phyloP scores from a whole-genome alignment of 2,113 vertebrate species.

The Cariama cristata region DNA sequence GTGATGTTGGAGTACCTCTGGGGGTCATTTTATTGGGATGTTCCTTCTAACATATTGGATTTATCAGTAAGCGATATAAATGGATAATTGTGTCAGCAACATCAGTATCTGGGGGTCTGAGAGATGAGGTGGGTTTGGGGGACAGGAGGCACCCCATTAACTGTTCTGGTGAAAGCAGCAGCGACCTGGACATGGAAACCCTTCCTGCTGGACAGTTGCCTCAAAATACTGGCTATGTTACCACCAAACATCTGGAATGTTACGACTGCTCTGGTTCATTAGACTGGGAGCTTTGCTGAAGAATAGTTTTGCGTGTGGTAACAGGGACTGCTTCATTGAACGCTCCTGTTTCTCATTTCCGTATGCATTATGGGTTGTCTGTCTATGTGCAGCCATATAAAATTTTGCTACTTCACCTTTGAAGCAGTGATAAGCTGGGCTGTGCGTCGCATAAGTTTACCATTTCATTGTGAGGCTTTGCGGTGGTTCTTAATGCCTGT shows the following conservation, averaged over 20 bases:
- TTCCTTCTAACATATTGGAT: background rate
- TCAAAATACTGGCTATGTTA: background rate
- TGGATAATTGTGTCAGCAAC: background rate
- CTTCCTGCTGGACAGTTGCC: background rate
- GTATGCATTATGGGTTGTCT: background rate
- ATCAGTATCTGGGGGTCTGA: background rate
- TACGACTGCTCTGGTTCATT: background rate
- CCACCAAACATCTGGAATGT: background rate
- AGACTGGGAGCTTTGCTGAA: background rate
- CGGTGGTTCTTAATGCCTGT: background rate
- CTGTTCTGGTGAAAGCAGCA: background rate
- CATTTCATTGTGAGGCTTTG: background rate
- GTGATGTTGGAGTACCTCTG: background rate
- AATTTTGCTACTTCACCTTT: background rate
- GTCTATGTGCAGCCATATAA: background rate
- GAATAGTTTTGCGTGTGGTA: background rate
- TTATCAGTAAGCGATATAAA: background rate
- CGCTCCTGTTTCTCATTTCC: background rate
- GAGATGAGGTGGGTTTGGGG: background rate
- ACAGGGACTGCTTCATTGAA: background rate
- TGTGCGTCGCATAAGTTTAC: too few relatives aligned
- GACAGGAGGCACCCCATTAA: background rate
- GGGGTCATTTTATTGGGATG: background rate
- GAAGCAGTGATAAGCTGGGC: background rate
- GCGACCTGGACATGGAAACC: background rate